Evolutionary conservation across 1,140 invertebrate species (phyloP), one percentile per base, ranked within the genome.

Genomic region (Trigoniulus corallinus): DNA sequence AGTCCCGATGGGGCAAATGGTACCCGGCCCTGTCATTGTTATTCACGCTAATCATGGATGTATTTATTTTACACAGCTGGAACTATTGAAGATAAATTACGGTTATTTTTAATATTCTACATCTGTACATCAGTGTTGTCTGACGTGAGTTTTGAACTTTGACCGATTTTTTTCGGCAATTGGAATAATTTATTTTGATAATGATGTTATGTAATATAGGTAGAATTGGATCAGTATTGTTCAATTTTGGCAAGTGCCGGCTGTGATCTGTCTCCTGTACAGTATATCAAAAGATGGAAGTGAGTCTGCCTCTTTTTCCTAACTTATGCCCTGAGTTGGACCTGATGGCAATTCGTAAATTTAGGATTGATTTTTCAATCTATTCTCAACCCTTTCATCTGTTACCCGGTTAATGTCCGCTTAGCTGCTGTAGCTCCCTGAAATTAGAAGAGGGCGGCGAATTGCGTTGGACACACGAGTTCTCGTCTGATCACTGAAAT

Each of bases 81-180:
- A 2, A 80, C 79, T 20, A 73, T 82, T 0, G 86, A 93, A 59
- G 95, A 98, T 61, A 97, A 97, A 72, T 74, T 98, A 62, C 72
- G 95, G 40, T 70, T 98, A 3, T 95, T 95, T 65, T 79, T 98
- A 39, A 97, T 98, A 61, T 88, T 88, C 66, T 92, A 88, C 60
- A 79, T 80, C 15, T 97, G 67, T 88, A 86, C 68, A 71, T 72
- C 80, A 53, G 77, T 81, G 56, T 74, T 95, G 61, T 72, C 82
- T 1, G 86, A 93, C 62, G 72, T 74, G 59, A 61, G 59, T 60
- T 34, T 53, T 13, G 23, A 24, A 48, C 39, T 49, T 29, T 43
- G 7, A 29, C 41, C 22, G 45, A 51, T 29, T 37, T 34, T 40
- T 23, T 22, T 51, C 2, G 21, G 22, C 4, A 47, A 39, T 7